Evolutionary conservation across 2,888 invertebrate genomes (phyloP), one percentile per base, ranked within the genome.

Genomic region (Drosophila neotestacea): DNA sequence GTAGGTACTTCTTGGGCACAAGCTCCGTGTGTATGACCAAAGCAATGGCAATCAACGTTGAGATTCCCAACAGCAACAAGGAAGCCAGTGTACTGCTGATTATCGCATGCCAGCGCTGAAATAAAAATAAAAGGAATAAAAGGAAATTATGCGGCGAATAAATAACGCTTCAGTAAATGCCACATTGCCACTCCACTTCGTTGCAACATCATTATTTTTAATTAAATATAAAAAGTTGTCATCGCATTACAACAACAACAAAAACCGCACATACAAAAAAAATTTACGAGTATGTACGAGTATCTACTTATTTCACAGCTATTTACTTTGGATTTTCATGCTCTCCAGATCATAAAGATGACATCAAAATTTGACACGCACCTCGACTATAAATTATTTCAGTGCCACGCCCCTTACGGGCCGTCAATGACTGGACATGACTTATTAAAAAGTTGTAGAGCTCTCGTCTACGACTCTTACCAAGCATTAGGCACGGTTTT

Each of bases 1-100:
- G 83, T 61, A 89, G 81, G 77, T 88, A 88, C 82, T 92, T 92
- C 81, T 90, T 90, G 41, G 92, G 92, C 72, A 91, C 89, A 80
- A 93, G 81, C 80, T 93, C 92, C 10, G 92, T 90, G 84, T 93
- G 92, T 60, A 93, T 90, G 44, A 92, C 91, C 74, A 93, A 74
- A 11, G 91, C 90, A 64, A 93, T 92, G 36, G 92, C 93, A 81
- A 93, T 92, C 81, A 93, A 94, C 39, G 95, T 95, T 6, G 95
- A 95, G 91, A 95, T 93, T 16, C 94, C 95, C 67, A 95, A 92
- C 61, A 95, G 92, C 48, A 95, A 92, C 81, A 95, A 93, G 48
- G 94, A 94, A 88, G 95, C 95, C 81, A 95, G 91, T 62, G 94
- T 93, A 79, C 94, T 94, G 81, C 94, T 94, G 73, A 95, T 93